Percentiles rank a stretch among this genome's conserved stretches.
Evolutionary conservation across 2,888 invertebrate species (phyloP).

Genomic region (Operophtera brumata): DNA sequence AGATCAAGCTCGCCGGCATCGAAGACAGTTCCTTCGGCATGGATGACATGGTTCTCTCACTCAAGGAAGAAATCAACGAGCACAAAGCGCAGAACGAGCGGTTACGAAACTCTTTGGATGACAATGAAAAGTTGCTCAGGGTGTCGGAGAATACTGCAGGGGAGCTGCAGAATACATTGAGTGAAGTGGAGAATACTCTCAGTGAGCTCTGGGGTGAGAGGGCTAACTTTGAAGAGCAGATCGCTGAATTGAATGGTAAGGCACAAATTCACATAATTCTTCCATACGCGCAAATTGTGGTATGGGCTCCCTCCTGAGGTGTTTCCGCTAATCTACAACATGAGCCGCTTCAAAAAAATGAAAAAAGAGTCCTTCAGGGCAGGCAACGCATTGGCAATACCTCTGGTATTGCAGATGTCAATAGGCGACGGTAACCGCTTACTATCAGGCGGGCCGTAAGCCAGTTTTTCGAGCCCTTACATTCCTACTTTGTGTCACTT

Average conservation of each 20-base stretch:
- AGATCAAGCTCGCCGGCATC: conserved; percentile 81
- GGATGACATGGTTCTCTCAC: conserved; percentile 85
- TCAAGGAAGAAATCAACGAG: conserved; percentile 84
- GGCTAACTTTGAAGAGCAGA: conserved; percentile 74
- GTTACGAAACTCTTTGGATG: conserved; percentile 83
- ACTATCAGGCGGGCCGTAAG: no score
- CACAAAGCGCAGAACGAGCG: conserved; percentile 82
- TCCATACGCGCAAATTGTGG: no score
- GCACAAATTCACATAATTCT: no score
- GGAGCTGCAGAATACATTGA: conserved; percentile 88
- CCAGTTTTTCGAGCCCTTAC: no score
- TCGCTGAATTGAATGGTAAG: conserved; percentile 72
- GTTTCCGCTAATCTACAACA: no score
- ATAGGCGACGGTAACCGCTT: no score
- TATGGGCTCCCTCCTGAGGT: no score
- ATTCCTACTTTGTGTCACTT: no score
- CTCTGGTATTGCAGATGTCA: no score
- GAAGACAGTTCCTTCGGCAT: conserved; percentile 87
- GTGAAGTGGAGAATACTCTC: conserved; percentile 87
- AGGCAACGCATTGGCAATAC: no score
- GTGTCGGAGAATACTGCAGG: conserved; percentile 91
- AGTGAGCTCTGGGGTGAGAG: conserved; percentile 76
- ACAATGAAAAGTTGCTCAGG: conserved; percentile 77
- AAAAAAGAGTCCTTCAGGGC: no score
- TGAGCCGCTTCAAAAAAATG: no score